These are phyloP conservation scores for Morone chrysops DNA, from an alignment of 2,113 vertebrate genomes.

Conservation along the genomic window DNA sequence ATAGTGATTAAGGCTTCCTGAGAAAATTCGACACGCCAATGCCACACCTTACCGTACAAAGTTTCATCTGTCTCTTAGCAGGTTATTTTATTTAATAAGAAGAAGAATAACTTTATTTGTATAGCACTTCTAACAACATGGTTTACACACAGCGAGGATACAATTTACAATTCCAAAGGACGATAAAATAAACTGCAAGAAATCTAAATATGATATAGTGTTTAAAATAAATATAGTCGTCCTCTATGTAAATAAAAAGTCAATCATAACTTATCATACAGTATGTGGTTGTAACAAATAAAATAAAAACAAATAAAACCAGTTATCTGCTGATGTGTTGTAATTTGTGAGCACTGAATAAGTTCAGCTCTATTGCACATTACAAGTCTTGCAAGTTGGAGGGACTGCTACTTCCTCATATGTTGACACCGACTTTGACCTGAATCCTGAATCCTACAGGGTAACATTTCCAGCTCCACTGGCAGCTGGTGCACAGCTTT, in stretches of 20 bases:
- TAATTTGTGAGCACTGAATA: constrained; percentile 3
- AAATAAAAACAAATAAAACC: not conserved
- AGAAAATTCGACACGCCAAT: not conserved
- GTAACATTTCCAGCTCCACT: not conserved
- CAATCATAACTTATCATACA: not conserved
- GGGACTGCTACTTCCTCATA: constrained; percentile 45
- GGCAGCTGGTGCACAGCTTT: constrained; percentile 44
- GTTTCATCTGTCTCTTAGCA: not conserved
- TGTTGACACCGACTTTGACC: constrained; percentile 21
- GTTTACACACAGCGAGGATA: no score
- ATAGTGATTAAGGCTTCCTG: constrained; percentile 1
- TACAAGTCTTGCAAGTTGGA: constrained; percentile 2
- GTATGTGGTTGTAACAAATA: not conserved
- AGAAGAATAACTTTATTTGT: no score
- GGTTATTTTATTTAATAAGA: not conserved
- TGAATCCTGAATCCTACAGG: not conserved
- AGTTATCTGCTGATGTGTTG: constrained; percentile 16
- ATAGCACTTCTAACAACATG: no score
- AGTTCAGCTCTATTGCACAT: not conserved
- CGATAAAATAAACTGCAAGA: no score
- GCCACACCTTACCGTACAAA: constrained; percentile 40
- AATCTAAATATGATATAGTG: not conserved
- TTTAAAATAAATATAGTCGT: not conserved
- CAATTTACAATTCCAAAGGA: no score
- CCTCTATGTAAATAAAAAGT: not conserved